Evolutionary conservation across 2,797 vertebrate species (phyloP).

Genomic region (Sus cebifrons): DNA sequence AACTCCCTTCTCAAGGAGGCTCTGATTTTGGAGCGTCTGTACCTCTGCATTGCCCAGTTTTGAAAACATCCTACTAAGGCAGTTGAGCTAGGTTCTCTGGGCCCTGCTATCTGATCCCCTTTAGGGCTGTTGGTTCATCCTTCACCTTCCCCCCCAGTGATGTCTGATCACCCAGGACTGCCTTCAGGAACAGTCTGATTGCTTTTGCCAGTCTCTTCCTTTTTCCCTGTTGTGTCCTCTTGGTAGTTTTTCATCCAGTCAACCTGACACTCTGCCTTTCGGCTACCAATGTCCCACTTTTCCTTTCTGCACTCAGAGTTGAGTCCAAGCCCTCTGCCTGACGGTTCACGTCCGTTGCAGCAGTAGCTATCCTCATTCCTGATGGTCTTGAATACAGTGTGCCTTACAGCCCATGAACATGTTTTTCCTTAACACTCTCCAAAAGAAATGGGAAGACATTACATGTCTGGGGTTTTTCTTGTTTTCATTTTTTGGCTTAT

Average conservation of each 20-base stretch:
- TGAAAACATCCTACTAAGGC: background rate
- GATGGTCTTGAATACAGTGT: background rate
- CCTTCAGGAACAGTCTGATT: background rate
- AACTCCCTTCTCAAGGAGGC: background rate
- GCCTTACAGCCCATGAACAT: background rate
- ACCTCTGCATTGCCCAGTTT: background rate
- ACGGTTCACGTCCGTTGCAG: background rate
- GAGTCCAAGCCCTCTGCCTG: background rate
- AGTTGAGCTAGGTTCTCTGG: background rate
- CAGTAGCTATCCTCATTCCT: background rate
- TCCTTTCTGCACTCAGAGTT: background rate
- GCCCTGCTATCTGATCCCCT: background rate
- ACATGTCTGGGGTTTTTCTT: no score
- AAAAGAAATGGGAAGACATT: background rate
- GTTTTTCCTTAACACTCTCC: background rate
- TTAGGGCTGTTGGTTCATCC: background rate
- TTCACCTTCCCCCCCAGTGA: background rate
- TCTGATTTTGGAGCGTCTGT: background rate
- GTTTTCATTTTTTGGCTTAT: background rate
- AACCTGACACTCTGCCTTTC: background rate
- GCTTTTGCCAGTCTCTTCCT: background rate
- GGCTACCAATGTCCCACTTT: background rate
- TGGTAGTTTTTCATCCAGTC: background rate
- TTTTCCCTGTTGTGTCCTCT: background rate
- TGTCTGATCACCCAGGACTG: background rate